A percentile compares a stretch with the other conserved stretches of the same genome.
Conservation (phyloP, 2,113 vertebrate species). For the Paradisaea rubra region DNA sequence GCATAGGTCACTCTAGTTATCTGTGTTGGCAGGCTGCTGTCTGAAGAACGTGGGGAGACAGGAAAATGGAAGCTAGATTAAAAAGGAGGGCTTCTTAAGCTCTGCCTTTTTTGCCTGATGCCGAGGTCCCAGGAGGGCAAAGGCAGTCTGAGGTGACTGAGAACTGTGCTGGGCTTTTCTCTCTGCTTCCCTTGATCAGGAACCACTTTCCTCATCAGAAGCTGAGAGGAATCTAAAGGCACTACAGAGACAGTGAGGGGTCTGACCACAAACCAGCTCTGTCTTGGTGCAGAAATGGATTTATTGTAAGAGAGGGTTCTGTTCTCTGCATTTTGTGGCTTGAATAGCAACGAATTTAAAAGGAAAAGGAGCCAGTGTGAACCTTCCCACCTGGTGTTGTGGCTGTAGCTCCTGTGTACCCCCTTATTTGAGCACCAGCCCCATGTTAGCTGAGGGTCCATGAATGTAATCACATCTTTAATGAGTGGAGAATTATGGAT, state of each 20-base stretch:
- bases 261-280: neutral
- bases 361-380: neutral
- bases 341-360: neutral
- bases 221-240: neutral
- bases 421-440: neutral
- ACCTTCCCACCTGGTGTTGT: neutral
- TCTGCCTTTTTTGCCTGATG: neutral
- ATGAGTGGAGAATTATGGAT: neutral
- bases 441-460: neutral
- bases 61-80: neutral
- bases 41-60: neutral
- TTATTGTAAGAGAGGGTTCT: neutral
- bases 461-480: neutral
- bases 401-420: neutral
- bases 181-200: neutral
- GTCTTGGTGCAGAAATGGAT: neutral
- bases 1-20: neutral
- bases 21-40: neutral
- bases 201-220: neutral
- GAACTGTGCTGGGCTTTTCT: neutral
- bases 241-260: neutral
- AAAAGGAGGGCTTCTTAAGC: neutral
- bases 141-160: neutral
- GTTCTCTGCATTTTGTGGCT: neutral
- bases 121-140: neutral